phyloP scores from a whole-genome alignment of 1,140 invertebrate species.

The Augochlora pura region DNA sequence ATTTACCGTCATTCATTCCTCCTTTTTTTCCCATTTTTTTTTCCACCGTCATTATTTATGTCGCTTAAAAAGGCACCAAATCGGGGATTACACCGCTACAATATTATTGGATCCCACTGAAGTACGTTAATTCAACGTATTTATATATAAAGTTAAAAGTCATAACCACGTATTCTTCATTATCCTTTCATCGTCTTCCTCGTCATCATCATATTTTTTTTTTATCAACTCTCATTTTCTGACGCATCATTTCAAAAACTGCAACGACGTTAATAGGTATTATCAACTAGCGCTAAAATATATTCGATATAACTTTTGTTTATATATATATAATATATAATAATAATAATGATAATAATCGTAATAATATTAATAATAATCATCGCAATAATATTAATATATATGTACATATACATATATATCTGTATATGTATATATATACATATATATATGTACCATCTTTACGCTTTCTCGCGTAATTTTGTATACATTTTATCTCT shows the following conservation, averaged over 20 bases:
- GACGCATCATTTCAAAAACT: slow-evolving; percentile 73
- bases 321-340: slow-evolving; percentile 76
- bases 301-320: slow-evolving; percentile 79
- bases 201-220: neutral
- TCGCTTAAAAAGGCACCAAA: slow-evolving; percentile 79
- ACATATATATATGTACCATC: slow-evolving; percentile 37
- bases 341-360: slow-evolving; percentile 69
- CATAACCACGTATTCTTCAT: slow-evolving; percentile 48
- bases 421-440: slow-evolving; percentile 35
- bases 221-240: slow-evolving; percentile 66
- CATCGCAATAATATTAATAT: slow-evolving; percentile 59
- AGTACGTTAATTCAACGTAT: slow-evolving; percentile 71
- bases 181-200: slow-evolving; percentile 12
- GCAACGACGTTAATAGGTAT: slow-evolving; percentile 79
- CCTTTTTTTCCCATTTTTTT: slow-evolving; percentile 53
- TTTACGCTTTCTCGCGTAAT: slow-evolving; percentile 30
- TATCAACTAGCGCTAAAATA: slow-evolving; percentile 80
- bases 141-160: slow-evolving; percentile 74
- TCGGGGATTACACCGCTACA: slow-evolving; percentile 73
- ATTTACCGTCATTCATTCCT: slow-evolving; percentile 24
- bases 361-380: slow-evolving; percentile 67
- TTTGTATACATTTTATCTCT: slow-evolving; percentile 47
- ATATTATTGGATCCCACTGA: slow-evolving; percentile 71
- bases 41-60: slow-evolving; percentile 67
- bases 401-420: slow-evolving; percentile 51